Conservation (phyloP, 2,797 vertebrate species). For the Kryptolebias ocellatus region DNA sequence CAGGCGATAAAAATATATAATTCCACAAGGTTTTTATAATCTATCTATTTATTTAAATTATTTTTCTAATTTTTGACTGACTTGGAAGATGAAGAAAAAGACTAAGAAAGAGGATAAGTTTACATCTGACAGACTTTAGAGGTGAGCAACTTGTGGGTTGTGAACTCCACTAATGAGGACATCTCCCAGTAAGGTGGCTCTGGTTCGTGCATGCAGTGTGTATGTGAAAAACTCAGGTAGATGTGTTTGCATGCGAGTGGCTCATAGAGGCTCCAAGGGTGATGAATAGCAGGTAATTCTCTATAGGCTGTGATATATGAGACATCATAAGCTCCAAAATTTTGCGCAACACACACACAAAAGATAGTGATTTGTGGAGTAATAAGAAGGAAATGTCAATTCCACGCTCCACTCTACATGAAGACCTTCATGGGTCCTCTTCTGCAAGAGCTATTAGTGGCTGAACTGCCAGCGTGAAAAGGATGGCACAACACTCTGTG, state of each 20-base stretch:
- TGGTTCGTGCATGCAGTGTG: background rate
- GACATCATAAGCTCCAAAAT: constrained; percentile 30
- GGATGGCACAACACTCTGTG: constrained; percentile 6
- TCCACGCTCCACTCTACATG: constrained; percentile 40
- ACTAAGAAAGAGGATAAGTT: too few relatives aligned
- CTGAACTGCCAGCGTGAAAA: constrained; percentile 12
- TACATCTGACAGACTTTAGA: too few relatives aligned
- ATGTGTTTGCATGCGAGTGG: background rate
- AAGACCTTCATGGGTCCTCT: constrained; percentile 43
- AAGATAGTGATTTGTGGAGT: constrained; percentile 43
- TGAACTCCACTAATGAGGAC: background rate
- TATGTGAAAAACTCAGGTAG: background rate
- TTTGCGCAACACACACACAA: background rate
- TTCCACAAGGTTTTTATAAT: too few relatives aligned
- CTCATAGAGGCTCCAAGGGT: constrained; percentile 16
- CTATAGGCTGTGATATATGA: constrained; percentile 20
- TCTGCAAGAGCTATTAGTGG: constrained; percentile 30
- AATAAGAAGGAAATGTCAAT: constrained; percentile 60
- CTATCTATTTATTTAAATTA: too few relatives aligned
- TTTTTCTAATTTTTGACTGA: too few relatives aligned
- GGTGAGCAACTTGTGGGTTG: background rate
- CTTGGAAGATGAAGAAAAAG: too few relatives aligned
- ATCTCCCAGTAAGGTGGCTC: background rate
- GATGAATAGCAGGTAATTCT: constrained; percentile 40
- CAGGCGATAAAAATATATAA: too few relatives aligned